Evolutionary conservation across 2,113 vertebrate genomes (phyloP).

Genomic region (Podarcis cretensis): DNA sequence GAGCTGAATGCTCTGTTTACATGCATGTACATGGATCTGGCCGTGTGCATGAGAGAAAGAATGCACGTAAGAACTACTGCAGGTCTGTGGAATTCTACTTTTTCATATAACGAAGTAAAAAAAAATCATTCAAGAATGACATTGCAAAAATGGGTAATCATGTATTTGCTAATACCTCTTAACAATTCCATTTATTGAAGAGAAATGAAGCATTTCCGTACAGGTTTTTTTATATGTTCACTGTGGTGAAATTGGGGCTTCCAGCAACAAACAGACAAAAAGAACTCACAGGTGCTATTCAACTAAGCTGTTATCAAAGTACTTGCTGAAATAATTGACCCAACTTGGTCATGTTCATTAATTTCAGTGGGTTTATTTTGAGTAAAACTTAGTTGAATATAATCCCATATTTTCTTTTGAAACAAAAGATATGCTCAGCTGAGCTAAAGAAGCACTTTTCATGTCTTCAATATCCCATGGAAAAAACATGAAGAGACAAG

Average conservation of each 20-base stretch:
- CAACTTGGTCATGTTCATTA: neutral
- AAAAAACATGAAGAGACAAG: neutral
- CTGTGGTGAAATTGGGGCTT: neutral
- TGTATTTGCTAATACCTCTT: too few species aligned
- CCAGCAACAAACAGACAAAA: too few species aligned
- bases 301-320: neutral
- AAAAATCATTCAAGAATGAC: neutral
- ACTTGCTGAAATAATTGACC: neutral
- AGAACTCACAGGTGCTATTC: too few species aligned
- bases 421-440: neutral
- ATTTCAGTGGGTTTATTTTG: too few species aligned
- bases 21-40: neutral
- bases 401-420: neutral
- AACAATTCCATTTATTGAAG: too few species aligned
- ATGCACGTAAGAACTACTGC: neutral
- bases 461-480: neutral
- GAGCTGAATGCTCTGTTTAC: neutral
- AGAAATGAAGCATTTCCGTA: too few species aligned
- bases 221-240: neutral
- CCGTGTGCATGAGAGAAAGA: neutral
- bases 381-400: neutral
- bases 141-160: too few species aligned
- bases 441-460: neutral
- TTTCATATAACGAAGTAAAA: neutral
- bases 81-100: neutral